phyloP scores from a whole-genome alignment of 2,888 invertebrate species.

The Sussaba pulchella region DNA sequence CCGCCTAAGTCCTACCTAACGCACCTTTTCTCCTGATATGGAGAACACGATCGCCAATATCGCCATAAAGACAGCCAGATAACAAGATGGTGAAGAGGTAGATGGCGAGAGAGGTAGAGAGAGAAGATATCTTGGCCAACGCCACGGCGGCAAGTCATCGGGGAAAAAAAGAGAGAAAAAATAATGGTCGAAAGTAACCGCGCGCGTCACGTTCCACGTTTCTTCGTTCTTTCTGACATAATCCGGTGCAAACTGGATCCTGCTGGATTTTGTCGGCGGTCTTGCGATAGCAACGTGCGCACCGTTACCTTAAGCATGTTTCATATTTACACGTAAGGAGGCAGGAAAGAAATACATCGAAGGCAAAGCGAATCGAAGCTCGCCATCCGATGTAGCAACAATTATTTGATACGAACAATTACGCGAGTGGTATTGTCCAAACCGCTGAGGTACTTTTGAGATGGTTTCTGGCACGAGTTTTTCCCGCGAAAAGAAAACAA shows the following conservation, averaged over 20 bases:
- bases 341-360: background rate
- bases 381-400: no score
- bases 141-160: slow-evolving; percentile 36
- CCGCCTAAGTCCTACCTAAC: no score
- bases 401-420: no score
- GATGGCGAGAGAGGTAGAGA: background rate
- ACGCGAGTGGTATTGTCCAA: no score
- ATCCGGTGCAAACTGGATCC: slow-evolving; percentile 83
- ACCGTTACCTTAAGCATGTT: background rate
- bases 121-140: slow-evolving; percentile 9
- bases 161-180: slow-evolving; percentile 27
- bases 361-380: slow-evolving; percentile 11
- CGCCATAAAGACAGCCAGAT: no score
- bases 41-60: no score
- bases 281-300: slow-evolving; percentile 54
- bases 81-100: background rate
- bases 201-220: slow-evolving; percentile 69
- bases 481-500: background rate
- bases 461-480: no score
- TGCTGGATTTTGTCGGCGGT: slow-evolving; percentile 74
- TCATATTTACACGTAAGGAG: slow-evolving; percentile 26
- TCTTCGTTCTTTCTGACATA: slow-evolving; percentile 77
- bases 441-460: no score
- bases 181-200: slow-evolving; percentile 46
- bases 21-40: no score